Base-by-base conservation (phyloP, 2,888 invertebrate genomes). In the Limnephilus auricula region DNA sequence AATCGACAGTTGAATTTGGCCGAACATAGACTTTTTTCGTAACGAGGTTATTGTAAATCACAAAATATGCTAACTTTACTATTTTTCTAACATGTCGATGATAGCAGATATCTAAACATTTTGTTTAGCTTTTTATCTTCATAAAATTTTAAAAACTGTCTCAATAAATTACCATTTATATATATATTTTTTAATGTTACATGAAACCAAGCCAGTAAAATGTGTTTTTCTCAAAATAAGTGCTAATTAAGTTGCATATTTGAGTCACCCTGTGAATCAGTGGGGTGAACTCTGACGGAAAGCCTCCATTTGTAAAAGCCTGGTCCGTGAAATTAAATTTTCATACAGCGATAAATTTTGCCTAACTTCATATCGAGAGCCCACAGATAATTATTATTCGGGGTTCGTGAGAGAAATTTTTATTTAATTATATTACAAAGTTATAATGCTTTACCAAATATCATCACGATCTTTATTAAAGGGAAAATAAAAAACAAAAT, bases 251-350 rank as follows among this genome's bases (percentile, higher is more conserved):
- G 34, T 32, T 37, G 30, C 30, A 30, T n/a, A 86, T 32, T 31
- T 31, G 86, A 50, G 18, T 86, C 86, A 86, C 86, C 86, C 86
- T 65, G 86, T 15, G 15, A 65, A 50, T 86, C 40, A 92, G 50
- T 86, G 45, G 86, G 86, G 65, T 65, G 50, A 86, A 86, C 89
- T 92, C 89, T 89, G 95, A 94, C 96, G 95, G 93, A 95, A 94
- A 95, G 95, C 95, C 95, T 95, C 96, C 96, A 96, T 96, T 96
- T 96, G 95, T 95, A 95, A 94, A 94, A 94, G 95, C 95, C 94
- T 95, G 95, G 95, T 93, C 96, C 96, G 96, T 96, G 96, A 96
- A 96, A 96, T 96, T 95, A 96, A 96, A 94, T 95, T 93, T 93
- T 92, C 93, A 92, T 93, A 91, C 83, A 50, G 93, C 91, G 90